Evolutionary conservation across 2,888 invertebrate genomes (phyloP), one percentile per base, ranked within the genome.

Genomic region (Synanthedon formicaeformis): DNA sequence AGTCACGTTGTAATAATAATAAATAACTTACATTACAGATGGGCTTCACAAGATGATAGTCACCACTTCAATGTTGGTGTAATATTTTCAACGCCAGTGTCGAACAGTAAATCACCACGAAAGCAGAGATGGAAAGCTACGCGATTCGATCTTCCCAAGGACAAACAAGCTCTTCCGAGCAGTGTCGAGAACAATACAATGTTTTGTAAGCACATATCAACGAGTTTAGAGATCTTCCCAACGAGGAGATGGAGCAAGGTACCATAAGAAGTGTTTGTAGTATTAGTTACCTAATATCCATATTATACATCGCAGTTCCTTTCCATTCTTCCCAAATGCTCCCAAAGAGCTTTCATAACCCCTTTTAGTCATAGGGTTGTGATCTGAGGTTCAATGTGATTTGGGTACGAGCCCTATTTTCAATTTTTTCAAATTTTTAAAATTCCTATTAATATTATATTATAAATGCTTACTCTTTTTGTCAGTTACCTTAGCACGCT

Each of bases 11-110:
- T n/a, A n/a, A n/a, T 18, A 40, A 3, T 18, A 51, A 14, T 34
- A 34, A 34, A 34, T 34, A 34, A 34, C 34, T 34, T 34, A 34
- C 10, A 34, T 50, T 67, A 34, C 60, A 89, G 91, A 60, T 91
- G 91, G 70, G 81, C 80, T 1, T 91, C 91, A 3, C 90, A 90
- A 66, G 90, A 91, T 56, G 91, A 91, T 61, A 81, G 89, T 60
- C 80, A 90, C 49, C 84, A 90, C 58, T 84, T 88, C 50, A 86
- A 88, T 59, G 89, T 89, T 0, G 92, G 93, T 58, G 93, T 95
- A 0, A 94, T 94, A 57, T 94, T 94, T 66, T 94, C 94, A 4
- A 95, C 95, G 2, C 95, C 95, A 1, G 94, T 95, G 27, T 68
- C 77, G 0, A 74, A 78, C 41, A 67, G 63, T 60, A 78, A 89